phyloP scores from a whole-genome alignment of 2,888 invertebrate species.

The Athrips mouffetella region DNA sequence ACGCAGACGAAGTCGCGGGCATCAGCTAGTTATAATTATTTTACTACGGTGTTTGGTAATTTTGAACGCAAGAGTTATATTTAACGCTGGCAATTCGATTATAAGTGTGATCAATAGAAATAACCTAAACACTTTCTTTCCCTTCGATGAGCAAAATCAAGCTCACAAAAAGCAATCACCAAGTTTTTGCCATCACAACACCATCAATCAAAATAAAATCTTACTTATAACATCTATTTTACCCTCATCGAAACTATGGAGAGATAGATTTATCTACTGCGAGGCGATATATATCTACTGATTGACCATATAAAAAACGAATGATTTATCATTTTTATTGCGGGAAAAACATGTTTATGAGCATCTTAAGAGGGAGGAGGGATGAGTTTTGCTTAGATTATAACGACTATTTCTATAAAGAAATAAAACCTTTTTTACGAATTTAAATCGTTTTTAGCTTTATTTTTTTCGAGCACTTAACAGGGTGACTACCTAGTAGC shows the following conservation, averaged over 20 bases:
- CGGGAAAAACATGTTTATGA: slow-evolving; percentile 79
- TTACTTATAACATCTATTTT: neutral
- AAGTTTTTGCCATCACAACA: slow-evolving; percentile 5
- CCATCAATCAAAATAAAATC: slow-evolving; percentile 12
- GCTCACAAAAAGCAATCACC: neutral
- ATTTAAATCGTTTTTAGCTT: neutral
- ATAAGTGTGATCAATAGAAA: too few relatives aligned
- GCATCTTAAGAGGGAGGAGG: slow-evolving; percentile 68
- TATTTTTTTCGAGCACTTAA: too few relatives aligned
- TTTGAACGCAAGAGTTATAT: too few relatives aligned
- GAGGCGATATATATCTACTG: slow-evolving; percentile 54
- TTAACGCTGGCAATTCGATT: too few relatives aligned
- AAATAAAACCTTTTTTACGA: neutral
- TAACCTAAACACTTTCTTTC: too few relatives aligned
- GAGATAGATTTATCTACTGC: slow-evolving; percentile 5
- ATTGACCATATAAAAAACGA: slow-evolving; percentile 77
- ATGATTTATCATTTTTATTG: slow-evolving; percentile 79
- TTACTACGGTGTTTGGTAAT: too few relatives aligned
- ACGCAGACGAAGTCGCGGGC: too few relatives aligned
- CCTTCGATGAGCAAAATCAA: too few relatives aligned
- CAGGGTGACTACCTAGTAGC: too few relatives aligned
- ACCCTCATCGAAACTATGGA: slow-evolving; percentile 1
- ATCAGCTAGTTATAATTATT: too few relatives aligned
- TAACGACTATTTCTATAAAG: neutral
- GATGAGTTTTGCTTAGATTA: neutral